phyloP scores from a whole-genome alignment of 2,113 vertebrate species.

The Promerops cafer region DNA sequence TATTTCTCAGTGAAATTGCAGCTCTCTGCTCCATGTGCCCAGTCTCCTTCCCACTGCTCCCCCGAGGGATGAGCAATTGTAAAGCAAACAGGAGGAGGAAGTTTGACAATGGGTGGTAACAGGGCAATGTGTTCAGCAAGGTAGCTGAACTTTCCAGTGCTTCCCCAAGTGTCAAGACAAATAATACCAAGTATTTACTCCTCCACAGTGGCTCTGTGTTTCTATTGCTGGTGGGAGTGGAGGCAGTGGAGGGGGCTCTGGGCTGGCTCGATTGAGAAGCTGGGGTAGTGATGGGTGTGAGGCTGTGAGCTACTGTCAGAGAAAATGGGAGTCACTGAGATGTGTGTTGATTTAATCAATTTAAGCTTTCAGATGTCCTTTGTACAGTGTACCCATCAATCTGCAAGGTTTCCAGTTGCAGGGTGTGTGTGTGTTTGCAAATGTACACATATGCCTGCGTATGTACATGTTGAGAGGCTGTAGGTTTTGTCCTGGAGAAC shows the following conservation, averaged over 20 bases:
- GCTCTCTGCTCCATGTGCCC: background rate
- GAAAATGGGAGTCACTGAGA: background rate
- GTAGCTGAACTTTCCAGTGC: background rate
- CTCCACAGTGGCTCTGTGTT: background rate
- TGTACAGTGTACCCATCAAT: no score
- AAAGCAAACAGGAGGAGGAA: background rate
- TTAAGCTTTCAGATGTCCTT: background rate
- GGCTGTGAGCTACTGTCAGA: fast-evolving
- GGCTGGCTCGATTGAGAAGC: background rate
- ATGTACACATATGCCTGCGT: fast-evolving
- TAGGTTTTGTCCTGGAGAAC: background rate
- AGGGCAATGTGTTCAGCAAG: background rate
- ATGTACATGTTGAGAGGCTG: fast-evolving
- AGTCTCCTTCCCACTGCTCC: background rate
- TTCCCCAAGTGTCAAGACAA: background rate
- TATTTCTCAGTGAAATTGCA: constrained; percentile 22
- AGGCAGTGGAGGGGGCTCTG: fast-evolving
- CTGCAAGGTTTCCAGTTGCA: background rate
- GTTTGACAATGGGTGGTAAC: background rate
- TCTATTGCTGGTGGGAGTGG: background rate
- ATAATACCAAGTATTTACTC: background rate
- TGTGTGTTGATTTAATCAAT: background rate
- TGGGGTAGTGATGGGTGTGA: fast-evolving
- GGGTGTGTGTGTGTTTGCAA: fast-evolving
- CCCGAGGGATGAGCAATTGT: constrained; percentile 7